A percentile compares a stretch with the other conserved stretches of the same genome.
Conservation (phyloP, 2,113 vertebrate genomes). For the Pollachius pollachius region DNA sequence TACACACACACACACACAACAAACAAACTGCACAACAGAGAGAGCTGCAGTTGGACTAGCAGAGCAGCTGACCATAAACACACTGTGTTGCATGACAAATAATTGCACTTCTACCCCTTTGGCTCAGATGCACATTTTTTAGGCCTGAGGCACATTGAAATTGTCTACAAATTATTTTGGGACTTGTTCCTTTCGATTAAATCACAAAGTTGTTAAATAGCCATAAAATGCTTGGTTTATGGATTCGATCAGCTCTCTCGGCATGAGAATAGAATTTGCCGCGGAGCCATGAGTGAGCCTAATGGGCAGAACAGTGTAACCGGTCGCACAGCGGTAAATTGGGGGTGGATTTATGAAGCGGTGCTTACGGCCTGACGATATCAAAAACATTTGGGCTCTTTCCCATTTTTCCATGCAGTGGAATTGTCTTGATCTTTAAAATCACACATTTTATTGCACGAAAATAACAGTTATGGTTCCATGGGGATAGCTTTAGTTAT, state of each 20-base stretch:
- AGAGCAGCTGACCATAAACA: conserved; percentile 23
- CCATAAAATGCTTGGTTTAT: conserved; percentile 54
- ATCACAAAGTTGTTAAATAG: conserved; percentile 38
- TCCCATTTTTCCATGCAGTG: conserved; percentile 24
- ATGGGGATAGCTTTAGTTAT: conserved; percentile 24
- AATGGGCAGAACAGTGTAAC: conserved; percentile 17
- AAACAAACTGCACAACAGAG: conserved; percentile 32
- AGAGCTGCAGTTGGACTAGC: conserved; percentile 26
- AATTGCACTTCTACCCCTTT: conserved; percentile 43
- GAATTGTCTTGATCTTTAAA: conserved; percentile 32
- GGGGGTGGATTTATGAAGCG: conserved; percentile 39
- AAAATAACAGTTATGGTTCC: conserved; percentile 27
- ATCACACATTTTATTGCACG: conserved; percentile 36
- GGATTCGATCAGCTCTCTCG: conserved; percentile 41
- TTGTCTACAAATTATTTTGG: conserved; percentile 51
- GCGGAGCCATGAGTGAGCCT: conserved; percentile 29
- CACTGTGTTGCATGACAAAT: conserved; percentile 16
- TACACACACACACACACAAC: no score
- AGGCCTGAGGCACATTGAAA: conserved; percentile 37
- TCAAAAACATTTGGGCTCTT: conserved; percentile 22
- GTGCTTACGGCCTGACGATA: conserved; percentile 34
- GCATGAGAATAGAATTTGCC: conserved; percentile 34
- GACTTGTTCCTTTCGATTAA: conserved; percentile 46
- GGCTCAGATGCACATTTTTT: conserved; percentile 34
- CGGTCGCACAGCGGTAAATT: conserved; percentile 31